These are phyloP conservation scores for Coleophora deauratella DNA, from an alignment of 2,888 invertebrate genomes.

Conservation along the genomic window DNA sequence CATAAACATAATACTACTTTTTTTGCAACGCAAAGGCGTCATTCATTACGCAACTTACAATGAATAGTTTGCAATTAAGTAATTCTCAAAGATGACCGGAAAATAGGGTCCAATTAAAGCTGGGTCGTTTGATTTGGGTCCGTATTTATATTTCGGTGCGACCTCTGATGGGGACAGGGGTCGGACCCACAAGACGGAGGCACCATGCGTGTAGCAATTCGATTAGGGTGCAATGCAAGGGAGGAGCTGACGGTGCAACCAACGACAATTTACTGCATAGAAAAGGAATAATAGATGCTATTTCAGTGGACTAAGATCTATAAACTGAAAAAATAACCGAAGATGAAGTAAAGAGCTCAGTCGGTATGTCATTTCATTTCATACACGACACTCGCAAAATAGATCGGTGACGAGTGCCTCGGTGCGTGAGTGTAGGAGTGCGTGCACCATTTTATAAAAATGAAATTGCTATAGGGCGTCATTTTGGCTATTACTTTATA, in stretches of 20 bases:
- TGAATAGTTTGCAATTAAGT: constrained; percentile 38
- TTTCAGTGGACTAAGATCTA: no score
- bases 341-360: constrained; percentile 17
- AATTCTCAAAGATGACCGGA: constrained; percentile 53
- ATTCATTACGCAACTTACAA: background rate
- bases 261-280: constrained; percentile 1
- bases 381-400: constrained; percentile 67
- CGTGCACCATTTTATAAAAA: constrained; percentile 62
- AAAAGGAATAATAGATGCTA: no score
- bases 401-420: constrained; percentile 63
- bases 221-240: constrained; percentile 70
- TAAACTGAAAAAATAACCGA: no score
- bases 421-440: constrained; percentile 25
- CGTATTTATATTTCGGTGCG: constrained; percentile 66
- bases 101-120: constrained; percentile 60
- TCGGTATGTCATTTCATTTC: constrained; percentile 65
- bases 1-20: no score
- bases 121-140: constrained; percentile 56
- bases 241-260: constrained; percentile 61
- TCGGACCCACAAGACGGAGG: constrained; percentile 56
- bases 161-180: constrained; percentile 62
- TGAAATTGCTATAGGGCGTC: constrained; percentile 62
- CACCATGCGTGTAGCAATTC: constrained; percentile 68
- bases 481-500: constrained; percentile 45
- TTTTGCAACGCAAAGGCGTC: background rate